Evolutionary conservation across 2,888 invertebrate species (phyloP).

Genomic region (Nebria brevicollis): DNA sequence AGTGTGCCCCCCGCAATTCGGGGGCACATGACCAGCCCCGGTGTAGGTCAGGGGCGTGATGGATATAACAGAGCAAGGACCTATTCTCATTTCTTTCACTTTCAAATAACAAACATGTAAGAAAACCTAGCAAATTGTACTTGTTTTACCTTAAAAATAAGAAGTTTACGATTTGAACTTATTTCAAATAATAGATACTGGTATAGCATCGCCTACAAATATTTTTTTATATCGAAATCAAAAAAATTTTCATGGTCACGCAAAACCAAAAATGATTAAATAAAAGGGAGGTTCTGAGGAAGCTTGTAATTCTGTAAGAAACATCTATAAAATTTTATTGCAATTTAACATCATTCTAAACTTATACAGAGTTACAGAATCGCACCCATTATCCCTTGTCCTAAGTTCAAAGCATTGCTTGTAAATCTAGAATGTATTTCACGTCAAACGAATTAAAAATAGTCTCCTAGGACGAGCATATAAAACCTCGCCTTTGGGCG

Average conservation of each 20-base stretch:
- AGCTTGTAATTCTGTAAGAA: too few species aligned
- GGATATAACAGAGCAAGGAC: conserved; percentile 52
- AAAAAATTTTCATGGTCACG: too few species aligned
- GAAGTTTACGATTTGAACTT: neutral
- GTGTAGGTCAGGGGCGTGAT: conserved; percentile 58
- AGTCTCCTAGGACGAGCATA: neutral
- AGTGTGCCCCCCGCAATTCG: neutral
- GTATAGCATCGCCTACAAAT: too few species aligned
- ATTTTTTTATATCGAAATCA: too few species aligned
- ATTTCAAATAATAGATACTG: neutral
- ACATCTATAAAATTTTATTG: too few species aligned
- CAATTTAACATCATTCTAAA: too few species aligned
- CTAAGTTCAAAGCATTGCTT: neutral
- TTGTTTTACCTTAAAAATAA: neutral
- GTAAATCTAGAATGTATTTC: neutral
- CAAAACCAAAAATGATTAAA: too few species aligned
- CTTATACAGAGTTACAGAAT: too few species aligned
- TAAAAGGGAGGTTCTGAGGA: too few species aligned
- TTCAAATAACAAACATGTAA: conserved; percentile 47
- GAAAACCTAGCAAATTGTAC: neutral
- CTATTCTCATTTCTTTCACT: conserved; percentile 54
- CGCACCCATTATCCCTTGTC: too few species aligned
- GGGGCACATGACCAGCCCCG: conserved; percentile 46
- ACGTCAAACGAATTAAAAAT: neutral
- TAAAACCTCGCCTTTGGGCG: neutral